Percentiles rank a stretch among this genome's conserved stretches.
These are phyloP conservation scores for Cosmia trapezina DNA, from an alignment of 2,888 invertebrate species.

Conservation along the genomic window DNA sequence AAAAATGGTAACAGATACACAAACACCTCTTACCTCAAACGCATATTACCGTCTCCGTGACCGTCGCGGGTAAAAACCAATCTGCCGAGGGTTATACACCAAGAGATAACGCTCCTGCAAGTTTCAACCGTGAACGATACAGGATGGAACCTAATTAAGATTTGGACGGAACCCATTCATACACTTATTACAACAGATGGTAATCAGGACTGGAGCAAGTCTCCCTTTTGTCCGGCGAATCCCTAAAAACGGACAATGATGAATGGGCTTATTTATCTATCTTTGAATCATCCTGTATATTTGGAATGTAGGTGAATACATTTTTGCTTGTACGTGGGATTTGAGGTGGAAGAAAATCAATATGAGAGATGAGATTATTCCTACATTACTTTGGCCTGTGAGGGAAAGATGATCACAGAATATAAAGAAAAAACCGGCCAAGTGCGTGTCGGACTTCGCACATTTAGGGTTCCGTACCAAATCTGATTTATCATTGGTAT, in stretches of 20 bases:
- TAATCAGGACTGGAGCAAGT: slow-evolving; percentile 73
- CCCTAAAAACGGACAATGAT: slow-evolving; percentile 74
- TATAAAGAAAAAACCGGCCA: not conserved
- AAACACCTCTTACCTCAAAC: no score
- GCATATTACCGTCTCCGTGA: no score
- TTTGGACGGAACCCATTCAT: slow-evolving; percentile 71
- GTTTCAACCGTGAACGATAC: slow-evolving; percentile 64
- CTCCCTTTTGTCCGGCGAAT: slow-evolving; percentile 74
- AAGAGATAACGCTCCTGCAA: slow-evolving; percentile 57
- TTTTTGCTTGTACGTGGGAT: slow-evolving; percentile 12
- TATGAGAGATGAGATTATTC: slow-evolving; percentile 39
- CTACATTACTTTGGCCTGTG: not conserved
- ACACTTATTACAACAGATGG: slow-evolving; percentile 78
- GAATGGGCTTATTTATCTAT: slow-evolving; percentile 71
- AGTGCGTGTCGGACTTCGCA: no score
- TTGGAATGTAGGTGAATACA: slow-evolving; percentile 19
- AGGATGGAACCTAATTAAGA: slow-evolving; percentile 76
- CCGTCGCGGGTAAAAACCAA: slow-evolving; percentile 32
- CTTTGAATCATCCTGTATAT: slow-evolving; percentile 49
- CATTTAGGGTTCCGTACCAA: no score
- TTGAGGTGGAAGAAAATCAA: slow-evolving; percentile 33
- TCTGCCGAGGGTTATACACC: slow-evolving; percentile 20
- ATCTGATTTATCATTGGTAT: no score
- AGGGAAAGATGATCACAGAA: not conserved
- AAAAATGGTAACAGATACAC: no score